Evolutionary conservation across 2,797 vertebrate genomes (phyloP).

Genomic region (Gallinago stenura): DNA sequence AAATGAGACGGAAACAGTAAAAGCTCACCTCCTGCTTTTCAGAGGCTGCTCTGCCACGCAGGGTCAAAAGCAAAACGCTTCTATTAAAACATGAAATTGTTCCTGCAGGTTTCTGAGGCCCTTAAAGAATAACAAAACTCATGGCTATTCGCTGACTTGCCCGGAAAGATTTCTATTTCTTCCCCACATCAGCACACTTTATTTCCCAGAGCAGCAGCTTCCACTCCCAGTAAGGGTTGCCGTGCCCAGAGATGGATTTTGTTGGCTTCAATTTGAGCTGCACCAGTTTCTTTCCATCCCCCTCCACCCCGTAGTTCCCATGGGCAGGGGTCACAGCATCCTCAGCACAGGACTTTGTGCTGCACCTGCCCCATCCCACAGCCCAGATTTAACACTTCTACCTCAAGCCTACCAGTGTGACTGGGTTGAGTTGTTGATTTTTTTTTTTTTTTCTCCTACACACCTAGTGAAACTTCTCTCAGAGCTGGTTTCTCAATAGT

Average conservation of each 20-base stretch:
- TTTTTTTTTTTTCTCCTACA: background rate
- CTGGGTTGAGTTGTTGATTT: background rate
- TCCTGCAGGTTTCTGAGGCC: background rate
- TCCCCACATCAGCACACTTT: background rate
- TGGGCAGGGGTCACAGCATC: background rate
- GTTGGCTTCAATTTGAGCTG: background rate
- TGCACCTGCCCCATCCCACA: background rate
- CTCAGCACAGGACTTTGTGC: background rate
- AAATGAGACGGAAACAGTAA: background rate
- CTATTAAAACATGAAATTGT: background rate
- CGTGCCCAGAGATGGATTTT: background rate
- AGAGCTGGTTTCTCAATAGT: slow-evolving; percentile 27
- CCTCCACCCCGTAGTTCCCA: fast-evolving
- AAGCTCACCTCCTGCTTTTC: background rate
- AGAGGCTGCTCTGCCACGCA: background rate
- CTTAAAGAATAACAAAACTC: background rate
- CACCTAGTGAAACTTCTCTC: background rate
- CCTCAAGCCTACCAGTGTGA: background rate
- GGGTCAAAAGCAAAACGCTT: slow-evolving; percentile 7
- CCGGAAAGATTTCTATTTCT: background rate
- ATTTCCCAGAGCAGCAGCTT: background rate
- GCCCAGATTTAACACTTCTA: background rate
- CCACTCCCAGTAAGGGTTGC: background rate
- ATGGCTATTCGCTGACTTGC: background rate
- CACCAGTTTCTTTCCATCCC: background rate